A percentile compares a stretch with the other conserved stretches of the same genome.
Conservation (phyloP, 2,888 invertebrate genomes). For the Phorcus lineatus region DNA sequence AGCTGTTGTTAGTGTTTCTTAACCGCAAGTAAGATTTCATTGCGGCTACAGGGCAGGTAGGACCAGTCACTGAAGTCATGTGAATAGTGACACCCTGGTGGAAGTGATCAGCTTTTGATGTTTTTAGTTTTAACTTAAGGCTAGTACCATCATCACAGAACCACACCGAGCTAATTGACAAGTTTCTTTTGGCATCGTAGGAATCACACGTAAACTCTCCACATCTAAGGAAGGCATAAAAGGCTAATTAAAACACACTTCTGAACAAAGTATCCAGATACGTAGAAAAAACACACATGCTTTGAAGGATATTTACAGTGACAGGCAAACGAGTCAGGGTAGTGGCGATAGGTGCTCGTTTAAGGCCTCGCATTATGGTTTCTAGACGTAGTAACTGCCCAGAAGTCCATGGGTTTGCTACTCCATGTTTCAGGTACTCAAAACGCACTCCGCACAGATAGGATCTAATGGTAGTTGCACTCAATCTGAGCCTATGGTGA, state of each 20-base stretch:
- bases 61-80: background rate
- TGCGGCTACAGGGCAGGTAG: constrained; percentile 26
- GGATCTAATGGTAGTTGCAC: constrained; percentile 13
- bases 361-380: constrained; percentile 14
- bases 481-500: background rate
- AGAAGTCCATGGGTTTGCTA: background rate
- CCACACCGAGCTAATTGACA: background rate
- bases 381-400: background rate
- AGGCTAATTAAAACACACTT: constrained; percentile 3
- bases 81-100: background rate
- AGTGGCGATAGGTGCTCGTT: background rate
- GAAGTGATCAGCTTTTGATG: no score
- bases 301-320: background rate
- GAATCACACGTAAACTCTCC: constrained; percentile 26
- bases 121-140: no score
- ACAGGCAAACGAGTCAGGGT: constrained; percentile 12
- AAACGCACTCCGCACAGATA: constrained; percentile 24
- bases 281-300: constrained; percentile 8
- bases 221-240: constrained; percentile 31
- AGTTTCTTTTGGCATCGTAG: background rate
- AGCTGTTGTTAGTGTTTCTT: background rate
- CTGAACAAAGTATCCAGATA: constrained; percentile 5
- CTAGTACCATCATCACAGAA: no score
- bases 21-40: constrained; percentile 1
- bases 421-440: background rate